Evolutionary conservation across 2,888 invertebrate species (phyloP).

Genomic region (Clivina fossor): DNA sequence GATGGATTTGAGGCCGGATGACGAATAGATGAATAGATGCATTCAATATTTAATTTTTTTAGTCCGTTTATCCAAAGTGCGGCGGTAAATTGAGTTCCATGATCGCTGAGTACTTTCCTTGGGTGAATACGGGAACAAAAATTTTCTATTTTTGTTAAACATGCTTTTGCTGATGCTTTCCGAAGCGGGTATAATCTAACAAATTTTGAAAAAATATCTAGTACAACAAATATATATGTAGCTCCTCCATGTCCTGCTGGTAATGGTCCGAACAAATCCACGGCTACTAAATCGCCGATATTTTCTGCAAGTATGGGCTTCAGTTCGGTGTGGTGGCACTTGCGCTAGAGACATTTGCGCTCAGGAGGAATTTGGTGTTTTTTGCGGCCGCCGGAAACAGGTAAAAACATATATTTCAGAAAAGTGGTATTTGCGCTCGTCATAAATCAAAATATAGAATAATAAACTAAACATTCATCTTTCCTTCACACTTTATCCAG

Average conservation of each 20-base stretch:
- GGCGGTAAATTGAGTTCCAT: slow-evolving; percentile 39
- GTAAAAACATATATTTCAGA: too few relatives aligned
- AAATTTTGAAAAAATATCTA: slow-evolving; percentile 31
- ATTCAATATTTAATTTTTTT: slow-evolving; percentile 15
- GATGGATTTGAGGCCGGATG: slow-evolving; percentile 39
- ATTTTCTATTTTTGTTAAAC: neutral
- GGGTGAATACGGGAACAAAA: neutral
- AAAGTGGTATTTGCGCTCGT: too few relatives aligned
- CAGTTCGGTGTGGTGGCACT: too few relatives aligned
- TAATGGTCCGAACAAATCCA: slow-evolving; percentile 25
- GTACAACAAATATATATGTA: slow-evolving; percentile 22
- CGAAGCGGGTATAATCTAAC: slow-evolving; percentile 19
- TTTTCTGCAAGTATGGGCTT: neutral
- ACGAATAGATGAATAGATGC: slow-evolving; percentile 20
- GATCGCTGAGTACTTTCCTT: slow-evolving; percentile 29
- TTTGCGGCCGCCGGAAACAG: too few relatives aligned
- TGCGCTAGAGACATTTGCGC: too few relatives aligned
- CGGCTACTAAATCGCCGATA: slow-evolving; percentile 6
- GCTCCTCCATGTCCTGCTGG: slow-evolving; percentile 3
- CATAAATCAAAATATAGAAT: too few relatives aligned
- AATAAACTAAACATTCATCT: too few relatives aligned
- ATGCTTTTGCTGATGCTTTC: slow-evolving; percentile 10
- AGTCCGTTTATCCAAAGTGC: slow-evolving; percentile 24
- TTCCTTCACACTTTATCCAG: too few relatives aligned
- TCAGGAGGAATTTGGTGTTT: too few relatives aligned